Base-by-base conservation (phyloP, 2,113 vertebrate species). In the cat (Felis catus) region DNA sequence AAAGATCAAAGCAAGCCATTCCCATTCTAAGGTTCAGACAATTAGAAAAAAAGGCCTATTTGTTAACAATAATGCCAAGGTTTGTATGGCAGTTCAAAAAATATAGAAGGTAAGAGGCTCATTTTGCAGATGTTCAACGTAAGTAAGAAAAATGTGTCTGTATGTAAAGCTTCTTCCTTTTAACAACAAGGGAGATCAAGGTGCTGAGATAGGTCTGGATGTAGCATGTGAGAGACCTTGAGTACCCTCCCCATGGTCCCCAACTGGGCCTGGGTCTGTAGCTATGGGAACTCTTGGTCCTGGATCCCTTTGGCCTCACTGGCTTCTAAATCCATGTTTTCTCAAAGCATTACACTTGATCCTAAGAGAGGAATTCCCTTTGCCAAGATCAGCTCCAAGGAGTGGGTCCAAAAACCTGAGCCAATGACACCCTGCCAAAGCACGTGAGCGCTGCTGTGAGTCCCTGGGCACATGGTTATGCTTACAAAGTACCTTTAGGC, bases 361-460 rank as follows among this genome's bases (percentile, higher is more conserved):
- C 81, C n/a, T 63, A 23, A 86, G 83, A 39, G 2, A 76, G 12
- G 7, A 23, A 29, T 15, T 55, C 19, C 13, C 11, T 76, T 70
- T 15, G 14, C 80, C n/a, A 55, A 41, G 18, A 10, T 91, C 80
- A 87, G 19, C 55, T 92, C 73, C 63, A 51, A 68, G 70, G 27
- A 78, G 41, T 2, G 55, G 80, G 27, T 21, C 65, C 66, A 74
- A 39, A 73, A 48, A 36, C 55, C n/a, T 25, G 21, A 82, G 83
- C 29, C 7, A 33, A 71, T 9, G 14, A 51, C 25, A 3, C 1
- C 4, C 33, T 39, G 12, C 36, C 2, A 5, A 15, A 66, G 13
- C 16, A 12, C 1, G 10, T 7, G 27, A 76, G 51, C 23, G 14
- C 0, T 5, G 21, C 4, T 39, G 14, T 10, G 1, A 80, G 53